Percentiles rank a stretch among this genome's conserved stretches.
Evolutionary conservation across 2,113 vertebrate species (phyloP).

Genomic region (Perccottus glenii): DNA sequence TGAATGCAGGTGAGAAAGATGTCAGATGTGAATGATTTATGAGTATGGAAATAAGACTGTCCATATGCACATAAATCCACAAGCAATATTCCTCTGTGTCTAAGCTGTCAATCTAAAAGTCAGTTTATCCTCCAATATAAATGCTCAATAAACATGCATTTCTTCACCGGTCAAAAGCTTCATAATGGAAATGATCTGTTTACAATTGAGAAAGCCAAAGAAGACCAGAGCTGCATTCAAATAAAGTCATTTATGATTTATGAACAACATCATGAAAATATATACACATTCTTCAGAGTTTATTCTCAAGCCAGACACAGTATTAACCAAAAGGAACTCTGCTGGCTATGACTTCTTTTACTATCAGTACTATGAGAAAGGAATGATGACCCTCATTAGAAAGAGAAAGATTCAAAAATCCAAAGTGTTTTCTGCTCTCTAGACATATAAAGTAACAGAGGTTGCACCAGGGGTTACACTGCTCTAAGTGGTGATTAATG

Average conservation of each 20-base stretch:
- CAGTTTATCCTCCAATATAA: slow-evolving; percentile 19
- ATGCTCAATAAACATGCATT: slow-evolving; percentile 32
- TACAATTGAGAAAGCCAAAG: slow-evolving; percentile 8
- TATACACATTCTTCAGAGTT: too few species aligned
- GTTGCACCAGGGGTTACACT: too few species aligned
- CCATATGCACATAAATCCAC: slow-evolving; percentile 25
- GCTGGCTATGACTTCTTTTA: too few species aligned
- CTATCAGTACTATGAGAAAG: too few species aligned
- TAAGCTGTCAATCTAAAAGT: slow-evolving; percentile 31
- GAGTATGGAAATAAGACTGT: slow-evolving; percentile 66
- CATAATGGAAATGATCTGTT: slow-evolving; percentile 39
- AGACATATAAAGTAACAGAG: too few species aligned
- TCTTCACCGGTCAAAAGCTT: slow-evolving; percentile 14
- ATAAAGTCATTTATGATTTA: slow-evolving; percentile 24
- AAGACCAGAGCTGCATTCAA: slow-evolving; percentile 18
- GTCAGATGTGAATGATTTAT: slow-evolving; percentile 69
- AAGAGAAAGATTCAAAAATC: too few species aligned
- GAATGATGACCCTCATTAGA: too few species aligned
- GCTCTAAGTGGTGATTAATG: too few species aligned
- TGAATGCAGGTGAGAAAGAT: slow-evolving; percentile 16
- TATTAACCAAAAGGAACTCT: too few species aligned
- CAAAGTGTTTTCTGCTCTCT: too few species aligned
- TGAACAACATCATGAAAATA: not conserved
- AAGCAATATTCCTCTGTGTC: slow-evolving; percentile 25
- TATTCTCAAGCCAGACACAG: too few species aligned